phyloP scores from a whole-genome alignment of 2,888 invertebrate species.

The Athetis lepigone region DNA sequence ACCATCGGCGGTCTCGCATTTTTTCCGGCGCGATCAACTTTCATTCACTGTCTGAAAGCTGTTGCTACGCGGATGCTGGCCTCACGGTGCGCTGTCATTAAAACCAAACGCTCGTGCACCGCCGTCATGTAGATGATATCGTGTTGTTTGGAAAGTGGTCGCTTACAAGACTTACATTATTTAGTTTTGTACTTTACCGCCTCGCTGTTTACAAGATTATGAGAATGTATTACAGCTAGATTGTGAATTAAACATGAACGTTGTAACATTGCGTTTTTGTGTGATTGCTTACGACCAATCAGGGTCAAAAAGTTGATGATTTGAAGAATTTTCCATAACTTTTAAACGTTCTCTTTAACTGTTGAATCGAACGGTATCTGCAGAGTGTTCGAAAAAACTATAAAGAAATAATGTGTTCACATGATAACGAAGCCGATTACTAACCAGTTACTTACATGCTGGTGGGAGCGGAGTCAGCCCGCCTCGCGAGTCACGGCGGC shows the following conservation, averaged over 20 bases:
- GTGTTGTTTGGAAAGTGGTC: slow-evolving; percentile 86
- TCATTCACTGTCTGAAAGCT: slow-evolving; percentile 88
- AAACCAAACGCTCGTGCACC: slow-evolving; percentile 85
- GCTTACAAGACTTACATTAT: slow-evolving; percentile 70
- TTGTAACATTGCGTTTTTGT: slow-evolving; percentile 12
- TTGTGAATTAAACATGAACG: slow-evolving; percentile 26
- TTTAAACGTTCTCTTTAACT: slow-evolving; percentile 40
- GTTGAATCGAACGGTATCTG: slow-evolving; percentile 51
- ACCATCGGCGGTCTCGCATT: slow-evolving; percentile 77
- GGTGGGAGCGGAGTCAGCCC: slow-evolving; percentile 76
- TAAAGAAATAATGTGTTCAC: slow-evolving; percentile 50
- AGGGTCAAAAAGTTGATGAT: slow-evolving; percentile 13
- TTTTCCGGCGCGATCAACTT: slow-evolving; percentile 86
- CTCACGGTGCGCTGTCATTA: slow-evolving; percentile 84
- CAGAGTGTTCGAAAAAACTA: slow-evolving; percentile 31
- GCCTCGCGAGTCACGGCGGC: slow-evolving; percentile 74
- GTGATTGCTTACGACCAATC: slow-evolving; percentile 27
- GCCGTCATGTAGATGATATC: slow-evolving; percentile 88
- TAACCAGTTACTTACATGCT: slow-evolving; percentile 80
- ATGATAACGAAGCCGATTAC: slow-evolving; percentile 60
- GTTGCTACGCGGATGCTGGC: slow-evolving; percentile 89
- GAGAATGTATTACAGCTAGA: slow-evolving; percentile 28
- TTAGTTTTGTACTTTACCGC: slow-evolving; percentile 71
- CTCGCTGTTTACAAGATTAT: slow-evolving; percentile 49
- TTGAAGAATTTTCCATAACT: slow-evolving; percentile 30